Evolutionary conservation across 2,113 vertebrate genomes (phyloP).

Genomic region (Daboia siamensis): DNA sequence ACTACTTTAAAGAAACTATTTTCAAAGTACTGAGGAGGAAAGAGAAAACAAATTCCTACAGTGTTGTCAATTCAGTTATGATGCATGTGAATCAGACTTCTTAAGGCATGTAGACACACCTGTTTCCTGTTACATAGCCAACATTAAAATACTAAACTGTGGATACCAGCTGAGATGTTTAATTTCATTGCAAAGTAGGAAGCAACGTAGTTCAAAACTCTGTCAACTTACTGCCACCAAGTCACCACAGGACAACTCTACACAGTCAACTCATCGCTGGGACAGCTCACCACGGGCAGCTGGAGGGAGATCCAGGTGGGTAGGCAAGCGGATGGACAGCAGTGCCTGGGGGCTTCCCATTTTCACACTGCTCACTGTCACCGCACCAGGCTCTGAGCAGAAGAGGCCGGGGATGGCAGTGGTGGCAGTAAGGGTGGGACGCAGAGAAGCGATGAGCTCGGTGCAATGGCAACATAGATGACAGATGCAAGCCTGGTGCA

Average conservation of each 20-base stretch:
- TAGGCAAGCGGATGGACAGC: background rate
- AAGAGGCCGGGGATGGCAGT: background rate
- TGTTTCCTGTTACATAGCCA: constrained; percentile 13
- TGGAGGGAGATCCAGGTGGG: background rate
- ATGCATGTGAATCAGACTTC: constrained; percentile 12
- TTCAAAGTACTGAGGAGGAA: background rate
- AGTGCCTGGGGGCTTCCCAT: background rate
- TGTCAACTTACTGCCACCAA: background rate
- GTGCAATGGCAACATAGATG: background rate
- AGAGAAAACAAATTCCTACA: background rate
- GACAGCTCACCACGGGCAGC: background rate
- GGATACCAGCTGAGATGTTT: background rate
- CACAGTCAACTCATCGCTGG: background rate
- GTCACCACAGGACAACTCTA: background rate
- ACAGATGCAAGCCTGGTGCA: background rate
- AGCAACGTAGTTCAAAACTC: background rate
- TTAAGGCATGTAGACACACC: constrained; percentile 5
- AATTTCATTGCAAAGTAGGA: constrained; percentile 2
- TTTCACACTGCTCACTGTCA: background rate
- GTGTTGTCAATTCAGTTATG: background rate
- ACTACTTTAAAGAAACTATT: constrained; percentile 30
- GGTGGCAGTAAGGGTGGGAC: background rate
- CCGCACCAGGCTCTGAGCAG: background rate
- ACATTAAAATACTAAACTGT: background rate
- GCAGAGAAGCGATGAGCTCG: background rate